phyloP scores from a whole-genome alignment of 2,888 invertebrate species.

The Lordiphosa andalusiaca region DNA sequence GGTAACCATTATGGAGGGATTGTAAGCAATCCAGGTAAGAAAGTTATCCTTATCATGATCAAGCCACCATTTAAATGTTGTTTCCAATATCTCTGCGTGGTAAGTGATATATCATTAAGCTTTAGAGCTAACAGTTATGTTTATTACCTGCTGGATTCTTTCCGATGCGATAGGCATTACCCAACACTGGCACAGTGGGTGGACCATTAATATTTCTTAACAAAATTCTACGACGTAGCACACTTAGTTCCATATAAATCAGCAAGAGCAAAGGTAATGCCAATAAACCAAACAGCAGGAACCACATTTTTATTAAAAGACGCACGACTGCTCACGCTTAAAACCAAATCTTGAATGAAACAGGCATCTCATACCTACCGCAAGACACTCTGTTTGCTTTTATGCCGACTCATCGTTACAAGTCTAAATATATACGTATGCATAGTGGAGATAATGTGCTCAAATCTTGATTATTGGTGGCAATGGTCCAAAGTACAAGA shows the following conservation, averaged over 20 bases:
- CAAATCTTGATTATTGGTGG: too few relatives aligned
- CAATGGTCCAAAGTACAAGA: too few relatives aligned
- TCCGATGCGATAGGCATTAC: slow-evolving; percentile 8
- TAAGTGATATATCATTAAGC: neutral
- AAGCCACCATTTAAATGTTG: slow-evolving; percentile 60
- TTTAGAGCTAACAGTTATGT: too few relatives aligned
- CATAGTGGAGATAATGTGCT: too few relatives aligned
- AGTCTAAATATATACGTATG: too few relatives aligned
- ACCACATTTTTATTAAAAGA: slow-evolving; percentile 1
- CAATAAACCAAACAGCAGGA: neutral
- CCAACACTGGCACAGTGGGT: slow-evolving; percentile 9
- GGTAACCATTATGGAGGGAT: slow-evolving; percentile 44
- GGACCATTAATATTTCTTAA: slow-evolving; percentile 4
- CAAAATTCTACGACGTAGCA: neutral
- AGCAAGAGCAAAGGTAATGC: neutral
- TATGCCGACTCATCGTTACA: too few relatives aligned
- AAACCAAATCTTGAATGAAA: too few relatives aligned
- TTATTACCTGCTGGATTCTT: slow-evolving; percentile 2
- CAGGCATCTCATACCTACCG: too few relatives aligned
- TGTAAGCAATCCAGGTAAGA: slow-evolving; percentile 58
- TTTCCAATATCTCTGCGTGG: slow-evolving; percentile 53
- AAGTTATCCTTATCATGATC: slow-evolving; percentile 47
- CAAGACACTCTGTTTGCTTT: too few relatives aligned
- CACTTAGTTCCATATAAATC: slow-evolving; percentile 6
- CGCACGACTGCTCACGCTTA: too few relatives aligned